Evolutionary conservation across 2,797 vertebrate genomes (phyloP).

Genomic region (Eulemur coronatus): DNA sequence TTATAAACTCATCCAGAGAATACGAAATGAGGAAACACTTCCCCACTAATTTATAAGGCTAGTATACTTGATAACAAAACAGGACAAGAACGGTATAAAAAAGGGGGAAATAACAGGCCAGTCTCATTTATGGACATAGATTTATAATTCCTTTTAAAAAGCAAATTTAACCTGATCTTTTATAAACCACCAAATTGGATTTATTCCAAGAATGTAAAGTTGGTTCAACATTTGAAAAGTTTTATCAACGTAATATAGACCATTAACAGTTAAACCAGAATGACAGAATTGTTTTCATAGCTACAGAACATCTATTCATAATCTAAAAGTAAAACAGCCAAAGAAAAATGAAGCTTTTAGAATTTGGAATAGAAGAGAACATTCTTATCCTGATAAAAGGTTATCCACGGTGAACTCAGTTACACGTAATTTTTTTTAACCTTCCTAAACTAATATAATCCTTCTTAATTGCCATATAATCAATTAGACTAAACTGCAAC

Average conservation of each 20-base stretch:
- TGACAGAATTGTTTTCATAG: background rate
- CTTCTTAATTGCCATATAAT: background rate
- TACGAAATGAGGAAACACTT: background rate
- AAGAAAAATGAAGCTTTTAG: background rate
- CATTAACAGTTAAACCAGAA: slow-evolving; percentile 4
- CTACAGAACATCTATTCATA: background rate
- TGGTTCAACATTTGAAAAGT: slow-evolving; percentile 33
- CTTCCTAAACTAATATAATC: background rate
- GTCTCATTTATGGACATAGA: background rate
- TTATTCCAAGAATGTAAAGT: slow-evolving; percentile 22
- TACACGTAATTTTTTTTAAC: background rate
- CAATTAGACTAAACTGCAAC: background rate
- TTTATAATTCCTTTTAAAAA: background rate
- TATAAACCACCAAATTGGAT: background rate
- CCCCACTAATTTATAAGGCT: background rate
- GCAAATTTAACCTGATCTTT: background rate
- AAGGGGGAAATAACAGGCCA: background rate
- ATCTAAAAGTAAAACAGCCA: slow-evolving; percentile 8
- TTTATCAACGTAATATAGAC: background rate
- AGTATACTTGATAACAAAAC: background rate
- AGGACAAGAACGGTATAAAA: background rate
- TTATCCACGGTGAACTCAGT: background rate
- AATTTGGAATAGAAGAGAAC: background rate
- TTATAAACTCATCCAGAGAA: background rate
- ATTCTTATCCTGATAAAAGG: background rate